These are phyloP conservation scores for Artemia sinica DNA, from an alignment of 2,888 invertebrate genomes.

Conservation along the genomic window DNA sequence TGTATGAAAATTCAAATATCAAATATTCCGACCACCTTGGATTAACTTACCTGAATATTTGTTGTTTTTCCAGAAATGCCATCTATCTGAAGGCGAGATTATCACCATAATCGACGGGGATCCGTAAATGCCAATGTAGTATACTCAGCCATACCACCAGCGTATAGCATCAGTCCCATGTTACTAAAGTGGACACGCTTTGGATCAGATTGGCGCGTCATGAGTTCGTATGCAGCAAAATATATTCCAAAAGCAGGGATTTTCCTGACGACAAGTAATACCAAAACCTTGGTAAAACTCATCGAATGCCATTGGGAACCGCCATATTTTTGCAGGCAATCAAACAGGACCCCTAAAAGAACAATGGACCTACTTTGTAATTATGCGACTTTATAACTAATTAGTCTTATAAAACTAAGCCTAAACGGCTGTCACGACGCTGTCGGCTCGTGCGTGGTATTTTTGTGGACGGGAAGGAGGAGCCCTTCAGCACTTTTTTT, in stretches of 20 bases:
- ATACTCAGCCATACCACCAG: conserved; percentile 65
- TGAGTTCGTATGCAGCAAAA: conserved; percentile 62
- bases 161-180: conserved; percentile 49
- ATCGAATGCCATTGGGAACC: conserved; percentile 46
- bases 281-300: conserved; percentile 55
- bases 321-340: conserved; percentile 40
- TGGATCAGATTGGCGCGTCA: conserved; percentile 35
- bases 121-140: conserved; percentile 72
- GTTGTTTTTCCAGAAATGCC: conserved; percentile 17
- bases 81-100: conserved; percentile 45
- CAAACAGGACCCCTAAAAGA: conserved; percentile 39
- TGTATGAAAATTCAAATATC: too few relatives aligned
- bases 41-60: conserved; percentile 20
- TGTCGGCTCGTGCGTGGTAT: too few relatives aligned
- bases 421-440: too few relatives aligned
- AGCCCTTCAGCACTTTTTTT: too few relatives aligned
- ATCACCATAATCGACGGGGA: conserved; percentile 76
- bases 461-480: too few relatives aligned
- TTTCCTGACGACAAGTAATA: conserved; percentile 57
- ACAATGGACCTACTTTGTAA: not conserved
- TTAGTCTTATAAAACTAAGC: too few relatives aligned
- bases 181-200: conserved; percentile 38
- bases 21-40: too few relatives aligned
- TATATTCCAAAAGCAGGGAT: conserved; percentile 68
- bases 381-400: too few relatives aligned